Base-by-base conservation (phyloP, 2,797 vertebrate genomes). In the Bovichtus diacanthus region DNA sequence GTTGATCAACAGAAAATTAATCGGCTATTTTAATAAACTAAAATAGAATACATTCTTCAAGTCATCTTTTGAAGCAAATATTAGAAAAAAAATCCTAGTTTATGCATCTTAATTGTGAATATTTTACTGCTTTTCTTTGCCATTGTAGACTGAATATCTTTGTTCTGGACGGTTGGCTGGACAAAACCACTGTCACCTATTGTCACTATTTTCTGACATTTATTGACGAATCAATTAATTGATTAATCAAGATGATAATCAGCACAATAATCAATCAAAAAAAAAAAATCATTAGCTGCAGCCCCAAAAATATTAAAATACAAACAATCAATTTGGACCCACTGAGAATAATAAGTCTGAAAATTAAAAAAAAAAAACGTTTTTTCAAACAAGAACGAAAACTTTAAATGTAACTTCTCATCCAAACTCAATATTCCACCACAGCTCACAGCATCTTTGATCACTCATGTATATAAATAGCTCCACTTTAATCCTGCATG, bases 381-480 rank as follows among this genome's bases (percentile, higher is more conserved):
- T 69, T 62, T 77, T 12, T 77, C 39, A 60, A 67, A 73, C 34
- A 56, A 50, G 34, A 44, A 65, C 29, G 67, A 23, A 43, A 64
- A 43, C 72, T 79, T 81, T 47, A 51, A 78, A 78, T 51, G 21
- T 31, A 70, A 75, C 49, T 39, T 72, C 54, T 76, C 62, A 51
- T 78, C 54, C 59, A 49, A 74, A 63, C 65, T 81, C 41, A 74
- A 29, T 76, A 78, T 86, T 84, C 55, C 34, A 65, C 9, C 41
- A 11, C 34, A 51, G 73, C 76, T 80, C 64, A 46, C 50, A 70
- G 73, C 77, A 80, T 84, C 66, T 88, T 87, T 87, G 77, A 83
- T 77, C 78, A 77, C 73, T 72, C 82, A 69, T 86, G 86, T 82
- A 81, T 83, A 78, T 80, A 83, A 86, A 88, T 74, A 36, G 53